These are phyloP conservation scores for Hydrozoanthus gracilis DNA, from an alignment of 92 coral and sea anemone genomes.

Conservation along the genomic window DNA sequence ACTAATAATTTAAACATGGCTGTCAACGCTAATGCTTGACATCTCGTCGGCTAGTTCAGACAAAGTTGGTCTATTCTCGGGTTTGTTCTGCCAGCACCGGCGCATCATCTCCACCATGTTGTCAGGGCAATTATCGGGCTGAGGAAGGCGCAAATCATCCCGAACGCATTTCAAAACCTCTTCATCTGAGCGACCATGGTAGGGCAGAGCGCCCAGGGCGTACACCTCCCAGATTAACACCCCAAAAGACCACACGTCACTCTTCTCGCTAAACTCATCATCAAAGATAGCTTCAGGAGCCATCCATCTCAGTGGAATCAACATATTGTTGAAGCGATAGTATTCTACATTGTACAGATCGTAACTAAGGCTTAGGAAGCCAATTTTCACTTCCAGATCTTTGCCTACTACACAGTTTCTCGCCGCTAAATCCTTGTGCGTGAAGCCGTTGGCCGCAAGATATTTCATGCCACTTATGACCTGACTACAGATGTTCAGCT, in stretches of 20 bases:
- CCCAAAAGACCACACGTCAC: conserved; percentile 97
- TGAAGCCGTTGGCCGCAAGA: conserved; percentile 75
- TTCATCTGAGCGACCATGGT: conserved; percentile 87
- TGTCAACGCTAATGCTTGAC: conserved; percentile 78
- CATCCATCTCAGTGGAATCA: conserved; percentile 98
- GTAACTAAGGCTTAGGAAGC: conserved; percentile 90
- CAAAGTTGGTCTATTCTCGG: conserved; percentile 76
- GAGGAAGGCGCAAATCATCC: conserved; percentile 90
- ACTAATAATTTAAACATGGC: conserved; percentile 65
- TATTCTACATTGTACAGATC: conserved; percentile 93
- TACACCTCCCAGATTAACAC: conserved; percentile 96
- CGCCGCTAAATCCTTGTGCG: conserved; percentile 96
- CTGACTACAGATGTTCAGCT: conserved; percentile 81
- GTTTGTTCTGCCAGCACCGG: conserved; percentile 91
- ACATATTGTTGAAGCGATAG: conserved; percentile 84
- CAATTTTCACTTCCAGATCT: conserved; percentile 88
- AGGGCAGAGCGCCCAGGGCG: conserved; percentile 87
- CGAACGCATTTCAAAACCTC: conserved; percentile 91
- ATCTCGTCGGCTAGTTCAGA: conserved; percentile 80
- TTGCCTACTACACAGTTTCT: conserved; percentile 93
- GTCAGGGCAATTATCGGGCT: conserved; percentile 94
- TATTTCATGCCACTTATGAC: conserved; percentile 91
- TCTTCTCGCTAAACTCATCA: conserved; percentile 92
- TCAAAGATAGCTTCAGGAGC: conserved; percentile 94
- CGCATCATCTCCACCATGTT: conserved; percentile 82